phyloP scores from a whole-genome alignment of 1,140 invertebrate genomes.

The Druon quercuslanigerum region DNA sequence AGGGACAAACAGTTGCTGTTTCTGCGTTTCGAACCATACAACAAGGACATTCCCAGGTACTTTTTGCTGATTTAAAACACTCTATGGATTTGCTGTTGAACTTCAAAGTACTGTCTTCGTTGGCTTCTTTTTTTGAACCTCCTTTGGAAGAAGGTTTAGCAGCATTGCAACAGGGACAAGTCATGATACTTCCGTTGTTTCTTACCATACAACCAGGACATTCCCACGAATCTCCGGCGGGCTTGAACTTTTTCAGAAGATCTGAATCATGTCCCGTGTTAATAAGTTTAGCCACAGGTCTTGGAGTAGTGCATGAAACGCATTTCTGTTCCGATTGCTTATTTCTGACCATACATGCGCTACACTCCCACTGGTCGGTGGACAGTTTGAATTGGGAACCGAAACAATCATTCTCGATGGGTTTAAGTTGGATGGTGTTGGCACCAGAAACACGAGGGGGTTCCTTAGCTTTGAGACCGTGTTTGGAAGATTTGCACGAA shows the following conservation, averaged over 20 bases:
- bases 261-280: constrained; percentile 33
- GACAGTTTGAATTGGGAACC: constrained; percentile 77
- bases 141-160: constrained; percentile 74
- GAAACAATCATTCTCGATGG: constrained; percentile 61
- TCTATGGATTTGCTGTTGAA: constrained; percentile 48
- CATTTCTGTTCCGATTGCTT: constrained; percentile 77
- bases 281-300: constrained; percentile 64
- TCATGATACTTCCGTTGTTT: constrained; percentile 76
- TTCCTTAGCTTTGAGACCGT: constrained; percentile 40
- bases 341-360: constrained; percentile 81
- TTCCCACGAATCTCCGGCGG: constrained; percentile 77
- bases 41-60: constrained; percentile 78
- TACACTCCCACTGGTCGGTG: constrained; percentile 80
- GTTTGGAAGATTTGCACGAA: constrained; percentile 63
- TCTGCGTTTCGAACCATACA: constrained; percentile 78
- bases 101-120: not conserved
- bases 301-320: constrained; percentile 79
- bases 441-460: constrained; percentile 16
- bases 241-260: constrained; percentile 72
- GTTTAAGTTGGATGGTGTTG: constrained; percentile 34
- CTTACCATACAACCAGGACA: constrained; percentile 81
- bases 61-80: constrained; percentile 67
- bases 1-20: constrained; percentile 78
- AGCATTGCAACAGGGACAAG: constrained; percentile 82
- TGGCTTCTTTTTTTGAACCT: not conserved